Conservation (phyloP, 2,113 vertebrate genomes). For the Stictonetta naevosa region DNA sequence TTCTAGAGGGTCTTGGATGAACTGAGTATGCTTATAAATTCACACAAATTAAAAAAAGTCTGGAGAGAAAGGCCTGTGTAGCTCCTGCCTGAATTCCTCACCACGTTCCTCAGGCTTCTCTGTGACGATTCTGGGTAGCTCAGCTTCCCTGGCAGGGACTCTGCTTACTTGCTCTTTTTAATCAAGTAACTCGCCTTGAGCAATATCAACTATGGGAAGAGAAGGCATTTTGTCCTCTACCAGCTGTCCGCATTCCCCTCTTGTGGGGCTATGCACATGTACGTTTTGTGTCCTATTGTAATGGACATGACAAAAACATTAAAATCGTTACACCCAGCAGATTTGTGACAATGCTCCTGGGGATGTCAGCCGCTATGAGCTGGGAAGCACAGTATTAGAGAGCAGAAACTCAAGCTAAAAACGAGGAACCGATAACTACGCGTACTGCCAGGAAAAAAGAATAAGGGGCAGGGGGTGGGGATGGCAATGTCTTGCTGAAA, state of each 20-base stretch:
- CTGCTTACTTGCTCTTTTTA: constrained; percentile 9
- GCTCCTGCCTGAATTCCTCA: background rate
- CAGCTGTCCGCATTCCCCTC: background rate
- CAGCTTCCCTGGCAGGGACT: constrained; percentile 12
- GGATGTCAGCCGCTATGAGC: background rate
- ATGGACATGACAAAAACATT: background rate
- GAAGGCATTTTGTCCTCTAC: background rate
- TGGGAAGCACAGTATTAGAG: background rate
- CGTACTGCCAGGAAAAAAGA: background rate
- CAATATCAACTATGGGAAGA: background rate
- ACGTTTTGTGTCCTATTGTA: background rate
- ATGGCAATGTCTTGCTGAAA: background rate
- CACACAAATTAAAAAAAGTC: background rate
- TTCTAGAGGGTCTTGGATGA: background rate
- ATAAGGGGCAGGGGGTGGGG: background rate
- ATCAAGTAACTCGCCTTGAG: background rate
- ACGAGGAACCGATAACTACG: background rate
- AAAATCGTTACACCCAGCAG: background rate
- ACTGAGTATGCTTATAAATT: background rate
- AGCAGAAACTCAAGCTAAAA: constrained; percentile 8
- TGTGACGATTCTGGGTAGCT: background rate
- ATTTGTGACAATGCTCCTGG: background rate
- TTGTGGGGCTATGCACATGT: background rate
- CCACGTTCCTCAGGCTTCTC: background rate
- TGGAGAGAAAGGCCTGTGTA: background rate